Percentiles rank a stretch among this genome's conserved stretches.
Conservation (phyloP, 2,113 vertebrate genomes). For the Ursus arctos region DNA sequence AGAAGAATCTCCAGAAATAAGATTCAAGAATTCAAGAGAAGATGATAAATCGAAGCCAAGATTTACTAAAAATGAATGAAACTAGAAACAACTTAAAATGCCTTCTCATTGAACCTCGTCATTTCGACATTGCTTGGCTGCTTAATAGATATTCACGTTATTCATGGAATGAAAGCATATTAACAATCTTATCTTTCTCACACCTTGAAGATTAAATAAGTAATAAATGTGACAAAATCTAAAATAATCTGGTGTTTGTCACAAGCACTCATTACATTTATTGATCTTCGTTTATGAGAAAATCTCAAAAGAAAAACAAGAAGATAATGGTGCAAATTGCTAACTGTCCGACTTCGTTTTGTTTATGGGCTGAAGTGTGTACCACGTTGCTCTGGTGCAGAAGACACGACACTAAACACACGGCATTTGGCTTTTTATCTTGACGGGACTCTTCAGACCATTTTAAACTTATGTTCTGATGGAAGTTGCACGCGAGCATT, state of each 20-base stretch:
- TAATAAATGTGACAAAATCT: neutral
- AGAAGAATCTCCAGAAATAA: neutral
- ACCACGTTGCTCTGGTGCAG: neutral
- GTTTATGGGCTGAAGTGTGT: neutral
- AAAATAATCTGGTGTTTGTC: neutral
- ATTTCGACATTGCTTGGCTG: neutral
- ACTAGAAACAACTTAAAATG: neutral
- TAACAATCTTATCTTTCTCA: neutral
- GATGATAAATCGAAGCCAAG: neutral
- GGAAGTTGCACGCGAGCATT: neutral
- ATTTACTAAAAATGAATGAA: neutral
- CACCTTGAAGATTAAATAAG: neutral
- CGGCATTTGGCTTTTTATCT: neutral
- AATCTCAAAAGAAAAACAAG: neutral
- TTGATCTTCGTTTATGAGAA: conserved; percentile 31
- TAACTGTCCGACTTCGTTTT: neutral
- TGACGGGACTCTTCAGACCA: neutral
- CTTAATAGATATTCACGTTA: neutral
- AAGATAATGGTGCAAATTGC: neutral
- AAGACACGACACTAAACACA: neutral
- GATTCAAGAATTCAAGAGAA: neutral
- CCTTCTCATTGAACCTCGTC: neutral
- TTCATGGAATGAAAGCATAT: neutral
- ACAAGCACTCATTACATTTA: neutral
- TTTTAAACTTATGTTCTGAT: neutral